These are phyloP conservation scores for Numenius arquata DNA, from an alignment of 2,113 vertebrate species.

Conservation along the genomic window DNA sequence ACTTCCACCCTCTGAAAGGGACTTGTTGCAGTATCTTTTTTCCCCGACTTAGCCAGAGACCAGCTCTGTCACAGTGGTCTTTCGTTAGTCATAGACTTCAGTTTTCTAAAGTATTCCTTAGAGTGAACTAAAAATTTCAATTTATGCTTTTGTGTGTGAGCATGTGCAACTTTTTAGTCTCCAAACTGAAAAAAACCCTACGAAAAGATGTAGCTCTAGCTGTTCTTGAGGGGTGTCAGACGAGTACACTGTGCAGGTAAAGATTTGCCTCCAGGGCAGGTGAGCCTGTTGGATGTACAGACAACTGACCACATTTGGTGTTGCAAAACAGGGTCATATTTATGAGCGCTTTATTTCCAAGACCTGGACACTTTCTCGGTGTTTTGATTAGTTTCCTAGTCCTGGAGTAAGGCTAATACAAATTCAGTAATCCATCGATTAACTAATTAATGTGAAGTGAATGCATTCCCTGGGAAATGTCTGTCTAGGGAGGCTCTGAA, in stretches of 20 bases:
- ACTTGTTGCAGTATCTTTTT: not conserved
- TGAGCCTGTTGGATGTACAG: not conserved
- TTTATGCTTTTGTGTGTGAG: not conserved
- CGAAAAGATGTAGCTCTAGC: not conserved
- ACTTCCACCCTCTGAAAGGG: not conserved
- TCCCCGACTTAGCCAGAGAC: not conserved
- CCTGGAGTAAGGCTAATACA: not conserved
- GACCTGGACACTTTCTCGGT: not conserved
- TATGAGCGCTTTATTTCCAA: not conserved
- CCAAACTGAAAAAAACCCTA: not conserved
- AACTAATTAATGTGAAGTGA: not conserved
- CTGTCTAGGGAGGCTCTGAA: not conserved
- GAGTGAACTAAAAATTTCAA: not conserved
- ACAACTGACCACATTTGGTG: not conserved
- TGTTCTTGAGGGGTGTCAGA: not conserved
- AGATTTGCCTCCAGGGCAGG: not conserved
- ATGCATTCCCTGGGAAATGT: not conserved
- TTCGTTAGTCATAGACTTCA: not conserved
- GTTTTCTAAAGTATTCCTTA: not conserved
- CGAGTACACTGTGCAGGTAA: not conserved
- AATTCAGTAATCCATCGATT: not conserved
- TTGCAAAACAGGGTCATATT: not conserved
- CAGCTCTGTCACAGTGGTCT: not conserved
- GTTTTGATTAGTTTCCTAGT: not conserved
- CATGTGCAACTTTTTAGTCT: not conserved